Conservation (phyloP, 2,888 invertebrate genomes). For the Lepidocyrtoides sp. region DNA sequence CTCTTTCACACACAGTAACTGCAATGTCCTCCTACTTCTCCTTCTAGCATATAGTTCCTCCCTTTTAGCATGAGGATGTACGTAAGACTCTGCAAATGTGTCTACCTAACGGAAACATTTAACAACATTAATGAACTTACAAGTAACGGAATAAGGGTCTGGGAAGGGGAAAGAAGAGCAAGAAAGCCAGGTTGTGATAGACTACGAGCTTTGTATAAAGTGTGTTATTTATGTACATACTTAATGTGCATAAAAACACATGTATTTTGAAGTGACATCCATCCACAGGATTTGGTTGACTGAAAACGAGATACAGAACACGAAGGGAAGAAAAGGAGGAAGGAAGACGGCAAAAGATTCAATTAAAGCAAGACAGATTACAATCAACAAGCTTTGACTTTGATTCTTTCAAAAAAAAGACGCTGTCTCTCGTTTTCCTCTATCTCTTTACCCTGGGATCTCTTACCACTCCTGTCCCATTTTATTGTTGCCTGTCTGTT, state of each 20-base stretch:
- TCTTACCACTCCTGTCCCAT: not conserved
- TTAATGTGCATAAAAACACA: not conserved
- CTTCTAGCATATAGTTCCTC: not conserved
- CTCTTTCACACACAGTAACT: not conserved
- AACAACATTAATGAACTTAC: constrained; percentile 45
- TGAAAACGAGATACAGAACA: not conserved
- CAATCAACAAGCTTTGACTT: constrained; percentile 58
- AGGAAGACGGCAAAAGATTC: constrained; percentile 43
- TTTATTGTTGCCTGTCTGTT: constrained; percentile 20
- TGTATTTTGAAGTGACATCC: not conserved
- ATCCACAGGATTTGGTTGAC: constrained; percentile 31
- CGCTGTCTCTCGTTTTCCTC: constrained; percentile 10
- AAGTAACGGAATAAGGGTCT: not conserved
- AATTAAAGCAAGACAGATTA: constrained; percentile 73
- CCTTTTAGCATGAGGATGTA: not conserved
- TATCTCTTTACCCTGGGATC: not conserved
- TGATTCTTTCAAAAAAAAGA: constrained; percentile 41
- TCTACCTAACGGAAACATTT: constrained; percentile 1
- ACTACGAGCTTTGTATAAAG: not conserved
- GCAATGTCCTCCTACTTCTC: not conserved
- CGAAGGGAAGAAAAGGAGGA: not conserved
- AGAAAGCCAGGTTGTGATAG: not conserved
- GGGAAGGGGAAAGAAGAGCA: not conserved
- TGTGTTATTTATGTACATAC: not conserved
- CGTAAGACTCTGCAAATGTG: not conserved